Evolutionary conservation across 2,113 vertebrate species (phyloP), one percentile per base, ranked within the genome.

Genomic region (Oryzias celebensis): DNA sequence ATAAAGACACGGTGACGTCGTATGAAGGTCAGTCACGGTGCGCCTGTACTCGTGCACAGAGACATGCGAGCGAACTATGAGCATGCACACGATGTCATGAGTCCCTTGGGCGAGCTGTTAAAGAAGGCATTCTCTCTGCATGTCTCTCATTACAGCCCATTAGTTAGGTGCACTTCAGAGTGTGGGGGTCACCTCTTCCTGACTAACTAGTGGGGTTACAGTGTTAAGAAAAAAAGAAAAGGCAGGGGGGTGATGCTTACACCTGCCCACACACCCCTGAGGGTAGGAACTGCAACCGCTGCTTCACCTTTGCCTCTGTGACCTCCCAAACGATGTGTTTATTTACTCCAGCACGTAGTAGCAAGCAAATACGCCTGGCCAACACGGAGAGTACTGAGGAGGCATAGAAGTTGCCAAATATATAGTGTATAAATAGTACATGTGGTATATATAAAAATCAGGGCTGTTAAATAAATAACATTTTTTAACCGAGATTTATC

Each of bases 91-190:
- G 76, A 17, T 36, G 71, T 73, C 61, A 56, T 1, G 1, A 48
- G 58, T 86, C 81, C 85, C 77, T 48, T 73, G 75, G 92, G 89
- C 90, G 82, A 89, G 90, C 88, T 41, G 66, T 91, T 93, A 93
- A 94, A 93, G 90, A 90, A 91, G 92, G 91, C 85, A 87, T 87
- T 92, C 91, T 91, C 88, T 93, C 91, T 93, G 90, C 89, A 93
- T 82, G 88, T 91, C 90, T 93, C 93, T 94, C 92, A 94, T 96
- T 96, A 95, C 91, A 90, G 82, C 65, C 90, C 87, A 93, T 92
- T 96, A 94, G 94, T 92, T 87, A 90, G 91, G 93, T 95, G 93
- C 91, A 64, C 73, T 71, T 63, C 67, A 65, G 67, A 65, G 73
- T 18, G 71, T 68, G 62, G 71, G 77, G 79, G 81, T 85, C 84